Base-by-base conservation (phyloP, 2,797 vertebrate species). In the Atherinosoma microstoma region DNA sequence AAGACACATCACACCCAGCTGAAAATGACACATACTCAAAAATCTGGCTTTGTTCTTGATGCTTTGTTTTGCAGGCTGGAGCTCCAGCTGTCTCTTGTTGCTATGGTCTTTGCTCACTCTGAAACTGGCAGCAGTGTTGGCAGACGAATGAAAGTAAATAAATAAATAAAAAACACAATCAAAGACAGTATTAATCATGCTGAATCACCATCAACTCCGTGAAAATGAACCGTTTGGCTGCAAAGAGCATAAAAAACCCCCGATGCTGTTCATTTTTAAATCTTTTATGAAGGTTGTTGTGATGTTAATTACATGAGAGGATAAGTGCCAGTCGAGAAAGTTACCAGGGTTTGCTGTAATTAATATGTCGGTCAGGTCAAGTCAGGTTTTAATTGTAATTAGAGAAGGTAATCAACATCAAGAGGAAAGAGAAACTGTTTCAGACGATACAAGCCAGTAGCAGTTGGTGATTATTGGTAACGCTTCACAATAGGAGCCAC, bases 21-120 rank as follows among this genome's bases (percentile, higher is more conserved):
- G 75, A 87, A 89, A 85, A 80, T 82, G 83, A 86, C 87, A 79
- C 80, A 70, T 65, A 70, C 73, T 85, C 67, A 67, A 70, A 42
- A 84, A 84, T 74, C 79, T 73, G 79, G 60, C 85, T 90, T 87
- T 85, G 67, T 80, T 83, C 75, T 80, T 12, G n/a, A 42, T 59
- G n/a, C 58, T 76, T 64, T 34, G 42, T 80, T 70, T 67, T 73
- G 61, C 70, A 29, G 54, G 49, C 67, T 78, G 71, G 77, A 78
- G 76, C 66, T 76, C 80, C 82, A 84, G 82, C 85, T 89, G 84
- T 82, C 80, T 80, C 60, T 77, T 83, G 84, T 84, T 86, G 81
- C 81, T 79, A 75, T 81, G 79, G 75, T 80, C 66, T 70, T 79
- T 70, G 76, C 62, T 82, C 71, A 63, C 42, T 70, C 56, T 73